Evolutionary conservation across 2,888 invertebrate species (phyloP).

Genomic region (Chaetogeoica ovagalla): DNA sequence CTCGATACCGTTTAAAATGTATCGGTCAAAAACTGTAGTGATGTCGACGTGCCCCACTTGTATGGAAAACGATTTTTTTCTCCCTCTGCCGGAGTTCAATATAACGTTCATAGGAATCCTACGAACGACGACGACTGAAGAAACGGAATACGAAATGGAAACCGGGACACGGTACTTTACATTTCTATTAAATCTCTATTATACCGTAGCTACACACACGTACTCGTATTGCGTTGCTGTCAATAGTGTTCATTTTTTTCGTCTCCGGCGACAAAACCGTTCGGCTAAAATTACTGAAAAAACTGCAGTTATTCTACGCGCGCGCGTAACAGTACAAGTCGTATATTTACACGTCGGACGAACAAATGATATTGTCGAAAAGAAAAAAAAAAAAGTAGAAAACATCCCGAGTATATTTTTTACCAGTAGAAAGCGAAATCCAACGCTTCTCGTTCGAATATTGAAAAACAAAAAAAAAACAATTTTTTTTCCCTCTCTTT

Average conservation of each 20-base stretch:
- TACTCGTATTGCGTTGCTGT: neutral
- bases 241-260: neutral
- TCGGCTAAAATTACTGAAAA: conserved; percentile 20
- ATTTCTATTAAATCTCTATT: too few relatives aligned
- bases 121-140: neutral
- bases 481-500: neutral
- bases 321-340: neutral
- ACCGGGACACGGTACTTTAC: neutral
- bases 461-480: neutral
- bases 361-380: neutral
- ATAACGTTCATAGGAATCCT: neutral
- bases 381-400: too few relatives aligned
- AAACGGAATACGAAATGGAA: neutral
- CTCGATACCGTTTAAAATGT: conserved; percentile 1
- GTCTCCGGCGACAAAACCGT: conserved; percentile 3
- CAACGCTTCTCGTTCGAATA: neutral
- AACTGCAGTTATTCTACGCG: conserved; percentile 9
- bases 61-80: neutral
- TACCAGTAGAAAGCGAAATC: conserved; percentile 32
- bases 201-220: too few relatives aligned
- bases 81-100: neutral
- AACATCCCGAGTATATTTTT: conserved; percentile 10
- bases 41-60: neutral
- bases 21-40: neutral
- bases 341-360: neutral